These are phyloP conservation scores for Augochlorella aurata DNA, from an alignment of 2,888 invertebrate species.

Conservation along the genomic window DNA sequence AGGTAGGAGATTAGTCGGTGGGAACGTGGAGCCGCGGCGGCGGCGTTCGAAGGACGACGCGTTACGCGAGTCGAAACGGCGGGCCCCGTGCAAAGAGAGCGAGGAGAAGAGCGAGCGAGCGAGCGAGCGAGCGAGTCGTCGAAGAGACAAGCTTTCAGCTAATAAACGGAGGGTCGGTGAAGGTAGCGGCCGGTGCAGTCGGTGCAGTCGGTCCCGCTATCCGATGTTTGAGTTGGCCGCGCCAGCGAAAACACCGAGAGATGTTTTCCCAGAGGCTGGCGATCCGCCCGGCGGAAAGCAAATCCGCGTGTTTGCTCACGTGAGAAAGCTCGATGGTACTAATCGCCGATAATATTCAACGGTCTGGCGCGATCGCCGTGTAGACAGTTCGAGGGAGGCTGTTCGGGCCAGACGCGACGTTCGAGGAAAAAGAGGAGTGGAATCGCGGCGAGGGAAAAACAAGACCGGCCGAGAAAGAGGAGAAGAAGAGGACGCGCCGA, in stretches of 20 bases:
- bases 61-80: not conserved
- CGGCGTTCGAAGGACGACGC: too few relatives aligned
- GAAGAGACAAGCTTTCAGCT: constrained; percentile 1
- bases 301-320: constrained; percentile 64
- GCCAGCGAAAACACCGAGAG: constrained; percentile 51
- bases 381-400: too few relatives aligned
- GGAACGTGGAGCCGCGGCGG: not conserved
- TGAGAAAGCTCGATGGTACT: constrained; percentile 56
- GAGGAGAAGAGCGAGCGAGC: not conserved
- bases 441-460: too few relatives aligned
- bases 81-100: too few relatives aligned
- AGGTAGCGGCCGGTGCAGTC: not conserved
- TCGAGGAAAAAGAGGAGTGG: too few relatives aligned
- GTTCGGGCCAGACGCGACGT: too few relatives aligned
- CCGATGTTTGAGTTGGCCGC: constrained; percentile 57
- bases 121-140: not conserved
- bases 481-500: not conserved
- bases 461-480: too few relatives aligned
- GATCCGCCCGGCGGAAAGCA: constrained; percentile 51
- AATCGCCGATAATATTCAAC: constrained; percentile 59
- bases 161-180: not conserved
- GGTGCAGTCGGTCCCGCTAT: constrained; percentile 15
- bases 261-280: constrained; percentile 58
- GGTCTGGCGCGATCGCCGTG: constrained; percentile 11
- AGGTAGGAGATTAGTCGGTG: not conserved